Evolutionary conservation across 2,113 vertebrate genomes (phyloP).

Genomic region (Sula dactylatra): DNA sequence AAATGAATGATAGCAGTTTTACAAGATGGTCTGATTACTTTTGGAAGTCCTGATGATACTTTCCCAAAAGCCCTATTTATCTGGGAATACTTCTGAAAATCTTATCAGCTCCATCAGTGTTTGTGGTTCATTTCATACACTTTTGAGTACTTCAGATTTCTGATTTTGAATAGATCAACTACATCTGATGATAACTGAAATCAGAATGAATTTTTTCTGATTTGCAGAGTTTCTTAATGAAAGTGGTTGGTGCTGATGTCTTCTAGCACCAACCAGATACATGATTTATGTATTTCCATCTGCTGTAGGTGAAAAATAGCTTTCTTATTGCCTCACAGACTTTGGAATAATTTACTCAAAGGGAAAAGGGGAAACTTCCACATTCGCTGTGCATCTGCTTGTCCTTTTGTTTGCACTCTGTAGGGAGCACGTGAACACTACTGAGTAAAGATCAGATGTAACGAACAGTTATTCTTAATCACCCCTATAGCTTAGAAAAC

Average conservation of each 20-base stretch:
- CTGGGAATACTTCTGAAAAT: not conserved
- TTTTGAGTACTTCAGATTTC: not conserved
- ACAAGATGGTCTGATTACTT: not conserved
- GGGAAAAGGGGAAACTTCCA: not conserved
- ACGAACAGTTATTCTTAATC: not conserved
- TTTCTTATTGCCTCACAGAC: not conserved
- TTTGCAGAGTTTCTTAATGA: not conserved
- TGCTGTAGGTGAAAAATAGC: not conserved
- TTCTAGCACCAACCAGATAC: not conserved
- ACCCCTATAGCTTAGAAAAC: not conserved
- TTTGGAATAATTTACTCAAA: not conserved
- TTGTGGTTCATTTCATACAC: not conserved
- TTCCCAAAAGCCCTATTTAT: not conserved
- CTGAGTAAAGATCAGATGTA: not conserved
- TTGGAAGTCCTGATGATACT: not conserved
- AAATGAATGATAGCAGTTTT: not conserved
- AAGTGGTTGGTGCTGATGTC: not conserved
- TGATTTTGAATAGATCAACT: not conserved
- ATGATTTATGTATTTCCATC: not conserved
- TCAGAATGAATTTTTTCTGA: not conserved
- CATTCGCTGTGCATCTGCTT: not conserved
- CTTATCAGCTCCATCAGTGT: not conserved
- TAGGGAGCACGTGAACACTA: not conserved
- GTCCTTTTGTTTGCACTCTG: not conserved
- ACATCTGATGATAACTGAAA: not conserved